Base-by-base conservation (phyloP, 2,113 vertebrate species). In the Cariama cristata region DNA sequence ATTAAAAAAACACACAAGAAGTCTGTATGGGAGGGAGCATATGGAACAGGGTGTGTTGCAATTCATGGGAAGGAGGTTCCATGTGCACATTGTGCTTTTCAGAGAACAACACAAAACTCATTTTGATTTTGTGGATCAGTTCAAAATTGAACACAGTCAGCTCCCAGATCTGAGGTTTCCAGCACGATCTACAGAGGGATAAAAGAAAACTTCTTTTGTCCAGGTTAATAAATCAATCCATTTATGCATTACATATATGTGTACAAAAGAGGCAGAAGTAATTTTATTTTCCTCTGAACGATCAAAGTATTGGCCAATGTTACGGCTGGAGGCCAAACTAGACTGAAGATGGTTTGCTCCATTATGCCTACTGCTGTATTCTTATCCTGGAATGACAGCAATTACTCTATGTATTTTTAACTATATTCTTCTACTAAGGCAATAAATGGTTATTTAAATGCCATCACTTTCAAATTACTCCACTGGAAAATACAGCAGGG, bases 371-470 rank as follows among this genome's bases (percentile, higher is more conserved):
- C 92, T 96, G 93, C 92, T 95, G 72, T 95, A 96, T 96, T 97
- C 96, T 96, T 82, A 93, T 83, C 82, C 81, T 91, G 81, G 71
- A 97, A 98, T 88, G 93, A 96, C 87, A 98, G 96, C 88, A 90
- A 97, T 98, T 98, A 93, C 67, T 73, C 66, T 33, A 95, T 86
- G 33, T 97, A 97, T 97, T 98, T 98, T 97, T 97, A 98, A 97
- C 96, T 92, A 86, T 50, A 66, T 87, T 97, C 85, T 97, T 98
- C 97, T 91, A 98, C 97, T 98, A 98, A 82, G 60, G 94, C 88
- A 91, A 98, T 96, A 98, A 98, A 98, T 98, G 96, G 93, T 95
- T 97, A 97, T 97, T 98, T 98, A 98, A 98, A 98, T 98, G 96
- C 90, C 96, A 97, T 97, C 90, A 94, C 93, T 96, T 98, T 98